phyloP scores from a whole-genome alignment of 2,888 invertebrate species.

The Eristalis pertinax region DNA sequence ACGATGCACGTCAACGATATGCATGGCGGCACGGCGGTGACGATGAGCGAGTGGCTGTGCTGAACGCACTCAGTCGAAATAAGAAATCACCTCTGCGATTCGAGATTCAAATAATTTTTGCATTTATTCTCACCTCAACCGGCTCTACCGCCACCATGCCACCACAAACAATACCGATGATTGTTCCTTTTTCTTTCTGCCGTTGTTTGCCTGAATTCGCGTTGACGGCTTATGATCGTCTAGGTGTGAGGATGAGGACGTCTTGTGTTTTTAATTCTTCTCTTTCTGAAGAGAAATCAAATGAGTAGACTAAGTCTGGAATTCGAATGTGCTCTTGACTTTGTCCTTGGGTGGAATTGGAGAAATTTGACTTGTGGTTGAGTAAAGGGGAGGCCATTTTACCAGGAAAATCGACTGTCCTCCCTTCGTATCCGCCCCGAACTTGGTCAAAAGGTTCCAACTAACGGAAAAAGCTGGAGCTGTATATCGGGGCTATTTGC shows the following conservation, averaged over 20 bases:
- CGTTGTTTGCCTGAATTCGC: conserved; percentile 18
- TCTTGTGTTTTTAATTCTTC: not conserved
- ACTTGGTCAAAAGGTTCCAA: too few relatives aligned
- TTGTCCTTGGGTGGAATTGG: too few relatives aligned
- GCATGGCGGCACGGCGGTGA: conserved; percentile 38
- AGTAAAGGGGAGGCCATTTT: too few relatives aligned
- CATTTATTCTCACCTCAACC: conserved; percentile 60
- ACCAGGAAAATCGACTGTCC: too few relatives aligned
- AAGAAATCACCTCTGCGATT: not conserved
- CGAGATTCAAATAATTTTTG: not conserved
- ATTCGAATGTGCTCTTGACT: too few relatives aligned
- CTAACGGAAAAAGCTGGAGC: too few relatives aligned
- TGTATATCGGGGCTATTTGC: too few relatives aligned
- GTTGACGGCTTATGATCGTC: not conserved
- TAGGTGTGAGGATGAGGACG: not conserved
- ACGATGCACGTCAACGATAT: conserved; percentile 54
- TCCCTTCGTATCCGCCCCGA: too few relatives aligned
- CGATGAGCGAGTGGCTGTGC: conserved; percentile 11
- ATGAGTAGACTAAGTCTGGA: not conserved
- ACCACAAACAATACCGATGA: not conserved
- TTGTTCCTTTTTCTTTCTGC: conserved; percentile 2
- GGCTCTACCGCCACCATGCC: not conserved
- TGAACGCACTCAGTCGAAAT: conserved; percentile 38
- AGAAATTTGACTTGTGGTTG: too few relatives aligned
- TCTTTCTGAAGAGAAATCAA: not conserved